A percentile compares a stretch with the other conserved stretches of the same genome.
These are phyloP conservation scores for Sebastes baramenuke DNA, from an alignment of 2,797 vertebrate genomes.

Conservation along the genomic window DNA sequence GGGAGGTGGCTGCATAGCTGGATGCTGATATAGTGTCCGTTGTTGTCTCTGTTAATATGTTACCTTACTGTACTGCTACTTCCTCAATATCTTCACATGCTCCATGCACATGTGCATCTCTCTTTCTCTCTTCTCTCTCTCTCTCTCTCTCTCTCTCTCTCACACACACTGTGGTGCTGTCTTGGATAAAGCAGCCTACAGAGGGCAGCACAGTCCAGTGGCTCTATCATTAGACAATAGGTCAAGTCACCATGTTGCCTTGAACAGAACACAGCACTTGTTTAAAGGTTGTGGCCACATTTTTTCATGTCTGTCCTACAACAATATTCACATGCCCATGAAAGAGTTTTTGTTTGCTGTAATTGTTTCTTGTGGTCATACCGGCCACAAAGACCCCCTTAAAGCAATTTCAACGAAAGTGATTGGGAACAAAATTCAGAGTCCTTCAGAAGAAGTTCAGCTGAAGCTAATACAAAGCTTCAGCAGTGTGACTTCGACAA, in stretches of 20 bases:
- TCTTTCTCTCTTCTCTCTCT: not conserved
- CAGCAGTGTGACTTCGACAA: not conserved
- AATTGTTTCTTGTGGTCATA: not conserved
- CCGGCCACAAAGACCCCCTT: not conserved
- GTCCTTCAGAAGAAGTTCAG: too few species aligned
- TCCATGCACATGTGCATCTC: not conserved
- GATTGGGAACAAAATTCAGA: too few species aligned
- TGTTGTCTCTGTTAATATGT: not conserved
- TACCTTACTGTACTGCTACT: conserved; percentile 2
- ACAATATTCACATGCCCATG: not conserved
- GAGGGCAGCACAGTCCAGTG: conserved; percentile 32
- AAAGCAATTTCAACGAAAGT: fast-evolving
- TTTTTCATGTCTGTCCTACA: not conserved
- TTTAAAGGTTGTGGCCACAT: not conserved
- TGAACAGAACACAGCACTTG: not conserved
- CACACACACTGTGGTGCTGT: not conserved
- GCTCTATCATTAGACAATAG: not conserved
- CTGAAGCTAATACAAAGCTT: too few species aligned
- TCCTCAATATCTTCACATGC: conserved; percentile 25
- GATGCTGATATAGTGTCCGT: not conserved
- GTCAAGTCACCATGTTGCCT: not conserved
- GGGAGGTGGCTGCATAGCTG: conserved; percentile 65
- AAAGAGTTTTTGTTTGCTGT: not conserved
- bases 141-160: not conserved
- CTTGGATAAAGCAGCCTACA: not conserved